Conservation (phyloP, 2,888 invertebrate species). For the Drosophila demipolita region DNA sequence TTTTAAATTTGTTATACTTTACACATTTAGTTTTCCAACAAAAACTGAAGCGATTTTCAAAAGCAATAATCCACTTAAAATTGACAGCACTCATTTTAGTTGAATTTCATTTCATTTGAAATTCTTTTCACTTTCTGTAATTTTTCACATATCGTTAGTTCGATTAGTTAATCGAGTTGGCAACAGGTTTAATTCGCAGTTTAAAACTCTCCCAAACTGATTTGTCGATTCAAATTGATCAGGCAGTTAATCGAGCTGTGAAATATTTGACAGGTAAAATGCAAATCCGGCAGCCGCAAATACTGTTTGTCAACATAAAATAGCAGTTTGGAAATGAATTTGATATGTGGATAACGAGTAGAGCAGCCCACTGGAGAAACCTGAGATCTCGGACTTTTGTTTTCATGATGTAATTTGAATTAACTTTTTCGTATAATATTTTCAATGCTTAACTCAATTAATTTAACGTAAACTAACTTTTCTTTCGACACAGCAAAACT, state of each 20-base stretch:
- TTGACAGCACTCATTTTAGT: background rate
- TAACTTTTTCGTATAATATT: background rate
- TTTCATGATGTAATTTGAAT: background rate
- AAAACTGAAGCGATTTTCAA: background rate
- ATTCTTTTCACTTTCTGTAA: background rate
- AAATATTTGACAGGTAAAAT: slow-evolving; percentile 5
- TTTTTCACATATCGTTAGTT: background rate
- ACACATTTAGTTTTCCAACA: background rate
- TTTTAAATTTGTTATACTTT: background rate
- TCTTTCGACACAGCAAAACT: background rate
- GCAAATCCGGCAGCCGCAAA: slow-evolving; percentile 9
- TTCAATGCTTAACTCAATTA: background rate
- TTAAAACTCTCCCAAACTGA: background rate
- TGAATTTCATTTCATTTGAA: background rate
- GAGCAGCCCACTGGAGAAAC: background rate
- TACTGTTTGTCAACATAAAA: slow-evolving; percentile 3
- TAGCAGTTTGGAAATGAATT: background rate
- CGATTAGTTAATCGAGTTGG: background rate
- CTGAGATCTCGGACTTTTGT: background rate
- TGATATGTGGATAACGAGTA: background rate
- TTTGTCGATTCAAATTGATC: background rate
- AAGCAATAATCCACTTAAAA: background rate
- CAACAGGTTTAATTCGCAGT: background rate
- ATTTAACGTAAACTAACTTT: background rate
- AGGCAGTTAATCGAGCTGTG: background rate